Percentiles rank a stretch among this genome's conserved stretches.
These are phyloP conservation scores for Lepus townsendii DNA, from an alignment of 2,797 vertebrate species.

Conservation along the genomic window DNA sequence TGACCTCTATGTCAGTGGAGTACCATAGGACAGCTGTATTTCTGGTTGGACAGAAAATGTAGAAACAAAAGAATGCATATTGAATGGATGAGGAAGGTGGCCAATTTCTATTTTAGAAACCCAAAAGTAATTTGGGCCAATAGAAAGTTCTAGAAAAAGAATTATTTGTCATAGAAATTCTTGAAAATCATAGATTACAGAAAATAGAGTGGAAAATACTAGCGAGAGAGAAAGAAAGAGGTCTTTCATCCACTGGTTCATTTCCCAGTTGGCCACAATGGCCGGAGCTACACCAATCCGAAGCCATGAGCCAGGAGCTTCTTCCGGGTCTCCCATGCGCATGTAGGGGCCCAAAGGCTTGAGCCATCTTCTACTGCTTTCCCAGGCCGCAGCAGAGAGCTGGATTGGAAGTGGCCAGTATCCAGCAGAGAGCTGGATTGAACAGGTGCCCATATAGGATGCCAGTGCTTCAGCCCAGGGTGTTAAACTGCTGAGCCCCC, in stretches of 20 bases:
- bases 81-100: background rate
- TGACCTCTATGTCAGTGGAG: background rate
- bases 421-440: too few species aligned
- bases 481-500: too few species aligned
- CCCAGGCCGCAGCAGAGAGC: too few species aligned
- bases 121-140: background rate
- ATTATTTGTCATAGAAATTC: background rate
- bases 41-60: background rate
- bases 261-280: too few species aligned
- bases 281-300: too few species aligned
- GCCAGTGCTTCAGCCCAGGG: too few species aligned
- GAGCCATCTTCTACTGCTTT: too few species aligned
- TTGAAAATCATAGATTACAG: background rate
- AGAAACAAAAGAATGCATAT: background rate
- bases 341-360: too few species aligned
- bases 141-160: background rate
- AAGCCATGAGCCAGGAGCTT: too few species aligned
- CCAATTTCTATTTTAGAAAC: background rate
- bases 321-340: too few species aligned
- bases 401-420: too few species aligned
- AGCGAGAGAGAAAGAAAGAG: background rate
- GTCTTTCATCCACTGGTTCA: background rate
- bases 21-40: background rate
- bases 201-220: background rate
- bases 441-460: too few species aligned